These are phyloP conservation scores for Paragorgia papillata DNA, from an alignment of 92 coral and sea anemone genomes.

Conservation along the genomic window DNA sequence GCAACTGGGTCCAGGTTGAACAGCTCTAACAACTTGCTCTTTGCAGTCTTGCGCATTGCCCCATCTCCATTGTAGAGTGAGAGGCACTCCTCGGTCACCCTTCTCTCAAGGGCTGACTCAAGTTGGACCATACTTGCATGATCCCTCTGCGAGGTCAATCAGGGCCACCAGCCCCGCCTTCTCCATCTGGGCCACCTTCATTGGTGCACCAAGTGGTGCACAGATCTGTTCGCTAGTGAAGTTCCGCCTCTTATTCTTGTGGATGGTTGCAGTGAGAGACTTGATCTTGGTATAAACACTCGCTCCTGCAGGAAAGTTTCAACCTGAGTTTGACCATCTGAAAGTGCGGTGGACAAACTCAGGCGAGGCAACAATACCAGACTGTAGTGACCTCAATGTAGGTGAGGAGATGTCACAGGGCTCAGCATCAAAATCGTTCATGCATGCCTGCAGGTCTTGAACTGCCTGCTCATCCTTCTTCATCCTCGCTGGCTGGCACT, in stretches of 20 bases:
- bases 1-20: slow-evolving; percentile 45
- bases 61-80: slow-evolving; percentile 43
- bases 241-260: slow-evolving; percentile 44
- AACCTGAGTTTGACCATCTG: slow-evolving; percentile 47
- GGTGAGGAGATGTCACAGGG: slow-evolving; percentile 34
- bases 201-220: slow-evolving; percentile 43
- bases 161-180: slow-evolving; percentile 47
- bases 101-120: slow-evolving; percentile 37
- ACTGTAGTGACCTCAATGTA: slow-evolving; percentile 43
- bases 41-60: slow-evolving; percentile 45
- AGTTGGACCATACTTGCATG: slow-evolving; percentile 50
- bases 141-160: slow-evolving; percentile 44
- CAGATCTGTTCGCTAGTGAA: slow-evolving; percentile 38
- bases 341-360: slow-evolving; percentile 42
- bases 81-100: slow-evolving; percentile 52
- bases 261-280: slow-evolving; percentile 42
- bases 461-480: slow-evolving; percentile 42
- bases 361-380: slow-evolving; percentile 31
- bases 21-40: slow-evolving; percentile 47
- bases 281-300: slow-evolving; percentile 40
- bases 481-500: too few species aligned
- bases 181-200: too few species aligned
- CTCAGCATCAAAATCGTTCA: slow-evolving; percentile 46
- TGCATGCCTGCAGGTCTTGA: slow-evolving; percentile 33
- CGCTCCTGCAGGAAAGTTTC: too few species aligned